Conservation (phyloP, 2,888 invertebrate genomes). For the Drosophila nr. perissopoda region DNA sequence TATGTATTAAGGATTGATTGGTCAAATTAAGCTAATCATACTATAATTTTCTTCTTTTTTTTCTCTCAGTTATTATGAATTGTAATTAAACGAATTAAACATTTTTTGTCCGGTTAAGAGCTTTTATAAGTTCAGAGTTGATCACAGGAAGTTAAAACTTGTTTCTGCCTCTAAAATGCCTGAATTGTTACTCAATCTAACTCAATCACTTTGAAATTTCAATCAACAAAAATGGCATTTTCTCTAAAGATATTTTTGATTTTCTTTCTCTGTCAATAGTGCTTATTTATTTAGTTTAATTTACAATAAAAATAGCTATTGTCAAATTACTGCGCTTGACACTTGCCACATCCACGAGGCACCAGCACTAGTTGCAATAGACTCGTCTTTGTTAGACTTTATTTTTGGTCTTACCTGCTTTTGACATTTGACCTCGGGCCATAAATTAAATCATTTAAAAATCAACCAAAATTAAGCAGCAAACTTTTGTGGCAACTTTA, state of each 20-base stretch:
- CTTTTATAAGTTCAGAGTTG: not conserved
- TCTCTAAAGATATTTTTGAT: not conserved
- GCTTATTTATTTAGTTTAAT: not conserved
- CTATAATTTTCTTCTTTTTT: too few species aligned
- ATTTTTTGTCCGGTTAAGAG: not conserved
- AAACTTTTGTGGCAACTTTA: conserved; percentile 62
- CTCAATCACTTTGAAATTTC: not conserved
- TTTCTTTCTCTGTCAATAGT: too few species aligned
- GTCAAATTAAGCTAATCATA: too few species aligned
- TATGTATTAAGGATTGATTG: not conserved
- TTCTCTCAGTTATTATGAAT: too few species aligned
- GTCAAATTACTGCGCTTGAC: conserved; percentile 8
- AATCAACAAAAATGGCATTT: too few species aligned
- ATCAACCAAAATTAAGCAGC: conserved; percentile 71
- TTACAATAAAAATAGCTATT: not conserved
- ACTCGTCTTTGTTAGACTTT: not conserved
- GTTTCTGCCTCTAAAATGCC: not conserved
- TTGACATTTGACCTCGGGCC: conserved; percentile 57
- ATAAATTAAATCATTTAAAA: conserved; percentile 74
- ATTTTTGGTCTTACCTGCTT: conserved; percentile 47
- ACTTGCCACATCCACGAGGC: not conserved
- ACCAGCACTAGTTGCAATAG: not conserved
- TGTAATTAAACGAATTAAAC: not conserved
- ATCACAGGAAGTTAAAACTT: not conserved
- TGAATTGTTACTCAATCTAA: not conserved